Evolutionary conservation across 2,113 vertebrate genomes (phyloP).

Genomic region (Anthoscopus minutus): DNA sequence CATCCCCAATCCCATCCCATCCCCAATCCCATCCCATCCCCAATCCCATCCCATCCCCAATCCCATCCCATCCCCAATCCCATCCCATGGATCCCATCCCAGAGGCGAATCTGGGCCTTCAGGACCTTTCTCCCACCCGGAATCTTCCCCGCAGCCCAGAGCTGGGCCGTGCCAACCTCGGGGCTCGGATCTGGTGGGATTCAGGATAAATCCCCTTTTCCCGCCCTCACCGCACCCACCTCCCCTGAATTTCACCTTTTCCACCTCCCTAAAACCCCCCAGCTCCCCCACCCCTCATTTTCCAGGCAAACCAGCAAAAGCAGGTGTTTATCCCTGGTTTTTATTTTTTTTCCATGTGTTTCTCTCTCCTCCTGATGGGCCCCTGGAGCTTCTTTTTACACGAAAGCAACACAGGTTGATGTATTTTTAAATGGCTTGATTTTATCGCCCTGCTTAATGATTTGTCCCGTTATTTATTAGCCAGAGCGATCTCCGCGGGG

Average conservation of each 20-base stretch:
- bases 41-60: no score
- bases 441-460: constrained; percentile 82
- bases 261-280: neutral
- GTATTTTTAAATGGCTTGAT: constrained; percentile 82
- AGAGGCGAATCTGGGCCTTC: no score
- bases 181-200: fast-evolving
- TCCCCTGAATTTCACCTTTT: neutral
- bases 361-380: constrained; percentile 25
- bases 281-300: neutral
- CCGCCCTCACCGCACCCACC: neutral
- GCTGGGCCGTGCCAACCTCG: neutral
- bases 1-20: no score
- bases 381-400: constrained; percentile 76
- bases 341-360: neutral
- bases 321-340: neutral
- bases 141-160: no score
- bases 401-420: constrained; percentile 73
- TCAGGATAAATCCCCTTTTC: neutral
- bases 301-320: constrained; percentile 19
- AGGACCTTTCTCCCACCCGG: no score
- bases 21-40: no score
- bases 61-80: no score
- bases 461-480: constrained; percentile 81
- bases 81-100: no score
- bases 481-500: constrained; percentile 71